phyloP scores from a whole-genome alignment of 2,797 vertebrate species.

The Megaceryle alcyon region DNA sequence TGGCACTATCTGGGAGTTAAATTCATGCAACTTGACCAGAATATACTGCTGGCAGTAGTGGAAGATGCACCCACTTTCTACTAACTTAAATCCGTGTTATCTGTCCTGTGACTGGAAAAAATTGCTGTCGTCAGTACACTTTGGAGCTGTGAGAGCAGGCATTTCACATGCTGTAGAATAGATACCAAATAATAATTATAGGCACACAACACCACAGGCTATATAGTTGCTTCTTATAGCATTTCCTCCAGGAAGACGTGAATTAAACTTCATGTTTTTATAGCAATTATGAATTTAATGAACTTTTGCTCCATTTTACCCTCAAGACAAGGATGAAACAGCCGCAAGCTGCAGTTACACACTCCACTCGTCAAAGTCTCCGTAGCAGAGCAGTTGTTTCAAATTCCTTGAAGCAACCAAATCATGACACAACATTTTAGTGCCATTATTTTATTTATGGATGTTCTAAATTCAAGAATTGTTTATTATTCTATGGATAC shows the following conservation, averaged over 20 bases:
- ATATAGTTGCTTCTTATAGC: not conserved
- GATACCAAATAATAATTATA: not conserved
- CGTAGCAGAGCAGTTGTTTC: not conserved
- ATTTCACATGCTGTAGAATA: not conserved
- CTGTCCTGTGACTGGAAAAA: not conserved
- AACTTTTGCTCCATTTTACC: not conserved
- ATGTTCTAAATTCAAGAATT: not conserved
- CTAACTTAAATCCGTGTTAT: not conserved
- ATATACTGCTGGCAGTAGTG: not conserved
- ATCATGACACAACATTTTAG: not conserved
- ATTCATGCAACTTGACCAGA: not conserved
- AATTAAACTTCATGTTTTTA: not conserved
- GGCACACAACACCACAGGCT: not conserved
- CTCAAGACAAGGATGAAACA: not conserved
- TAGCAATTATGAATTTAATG: not conserved
- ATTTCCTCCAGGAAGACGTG: not conserved
- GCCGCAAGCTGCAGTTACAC: not conserved
- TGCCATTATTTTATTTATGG: not conserved
- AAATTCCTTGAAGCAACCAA: not conserved
- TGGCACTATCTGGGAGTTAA: not conserved
- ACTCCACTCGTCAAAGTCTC: not conserved
- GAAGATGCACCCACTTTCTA: not conserved
- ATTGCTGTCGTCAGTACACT: not conserved
- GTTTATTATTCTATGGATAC: not conserved
- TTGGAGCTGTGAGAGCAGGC: not conserved